A percentile compares a stretch with the other conserved stretches of the same genome.
These are phyloP conservation scores for Calyptomena viridis DNA, from an alignment of 2,113 vertebrate genomes.

Conservation along the genomic window DNA sequence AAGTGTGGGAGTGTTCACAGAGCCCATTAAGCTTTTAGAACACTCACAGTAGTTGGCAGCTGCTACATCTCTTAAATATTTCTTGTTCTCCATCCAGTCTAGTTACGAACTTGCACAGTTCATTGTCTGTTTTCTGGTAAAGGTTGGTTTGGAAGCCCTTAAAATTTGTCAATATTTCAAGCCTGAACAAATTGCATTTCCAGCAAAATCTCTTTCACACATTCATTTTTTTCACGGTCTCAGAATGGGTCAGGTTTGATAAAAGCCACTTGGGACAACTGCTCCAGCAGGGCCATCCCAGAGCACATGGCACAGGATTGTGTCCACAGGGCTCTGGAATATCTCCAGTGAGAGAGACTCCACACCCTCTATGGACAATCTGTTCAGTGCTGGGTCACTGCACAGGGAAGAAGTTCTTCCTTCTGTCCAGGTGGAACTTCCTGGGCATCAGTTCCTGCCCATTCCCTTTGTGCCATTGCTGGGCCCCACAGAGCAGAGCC, in stretches of 20 bases:
- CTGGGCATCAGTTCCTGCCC: neutral
- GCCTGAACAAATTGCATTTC: neutral
- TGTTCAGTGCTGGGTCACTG: neutral
- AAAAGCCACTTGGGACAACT: neutral
- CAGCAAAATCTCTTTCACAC: neutral
- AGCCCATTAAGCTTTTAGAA: neutral
- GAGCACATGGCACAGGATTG: neutral
- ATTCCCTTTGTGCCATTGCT: neutral
- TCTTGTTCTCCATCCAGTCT: neutral
- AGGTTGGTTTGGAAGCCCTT: neutral
- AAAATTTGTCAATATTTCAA: neutral
- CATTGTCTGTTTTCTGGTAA: neutral
- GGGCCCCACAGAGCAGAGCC: neutral
- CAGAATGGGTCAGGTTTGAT: neutral
- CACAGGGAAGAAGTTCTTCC: neutral
- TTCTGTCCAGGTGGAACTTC: neutral
- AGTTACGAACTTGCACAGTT: neutral
- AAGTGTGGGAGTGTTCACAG: neutral
- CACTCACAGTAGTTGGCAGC: neutral
- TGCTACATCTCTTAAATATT: neutral
- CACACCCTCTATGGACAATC: too few relatives aligned
- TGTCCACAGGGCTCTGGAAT: neutral
- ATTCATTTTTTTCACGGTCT: neutral
- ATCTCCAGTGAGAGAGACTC: neutral
- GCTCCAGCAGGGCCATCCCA: neutral